Percentiles rank a stretch among this genome's conserved stretches.
These are phyloP conservation scores for Philotrypesis tridentata DNA, from an alignment of 1,140 invertebrate species.

Conservation along the genomic window DNA sequence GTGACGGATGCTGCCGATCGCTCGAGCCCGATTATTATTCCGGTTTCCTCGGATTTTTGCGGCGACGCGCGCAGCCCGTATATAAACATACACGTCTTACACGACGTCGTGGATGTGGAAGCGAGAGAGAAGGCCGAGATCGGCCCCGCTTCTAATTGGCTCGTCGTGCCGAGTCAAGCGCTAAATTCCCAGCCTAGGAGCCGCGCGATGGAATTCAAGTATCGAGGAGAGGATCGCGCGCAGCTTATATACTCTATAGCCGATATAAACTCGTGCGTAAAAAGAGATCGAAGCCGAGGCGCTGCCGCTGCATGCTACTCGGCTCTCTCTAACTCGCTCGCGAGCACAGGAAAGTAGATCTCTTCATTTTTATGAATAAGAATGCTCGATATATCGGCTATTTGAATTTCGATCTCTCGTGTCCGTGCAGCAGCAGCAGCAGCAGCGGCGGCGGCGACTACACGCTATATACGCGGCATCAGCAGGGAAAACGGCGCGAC, in stretches of 20 bases:
- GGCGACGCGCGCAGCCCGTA: no score
- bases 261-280: conserved; percentile 12
- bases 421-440: no score
- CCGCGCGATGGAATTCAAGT: not conserved
- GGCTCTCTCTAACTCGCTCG: not conserved
- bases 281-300: not conserved
- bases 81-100: no score
- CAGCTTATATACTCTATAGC: no score
- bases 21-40: not conserved
- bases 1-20: not conserved
- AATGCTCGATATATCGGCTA: not conserved
- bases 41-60: no score
- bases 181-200: not conserved
- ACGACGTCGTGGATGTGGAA: no score
- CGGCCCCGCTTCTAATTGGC: not conserved
- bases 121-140: no score
- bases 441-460: no score
- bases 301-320: no score
- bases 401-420: not conserved
- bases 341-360: not conserved
- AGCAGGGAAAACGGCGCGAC: not conserved
- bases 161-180: conserved; percentile 9
- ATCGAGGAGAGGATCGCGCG: not conserved
- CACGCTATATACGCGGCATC: no score
- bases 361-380: not conserved